Conservation (phyloP, 2,113 vertebrate genomes). For the Podarcis muralis region DNA sequence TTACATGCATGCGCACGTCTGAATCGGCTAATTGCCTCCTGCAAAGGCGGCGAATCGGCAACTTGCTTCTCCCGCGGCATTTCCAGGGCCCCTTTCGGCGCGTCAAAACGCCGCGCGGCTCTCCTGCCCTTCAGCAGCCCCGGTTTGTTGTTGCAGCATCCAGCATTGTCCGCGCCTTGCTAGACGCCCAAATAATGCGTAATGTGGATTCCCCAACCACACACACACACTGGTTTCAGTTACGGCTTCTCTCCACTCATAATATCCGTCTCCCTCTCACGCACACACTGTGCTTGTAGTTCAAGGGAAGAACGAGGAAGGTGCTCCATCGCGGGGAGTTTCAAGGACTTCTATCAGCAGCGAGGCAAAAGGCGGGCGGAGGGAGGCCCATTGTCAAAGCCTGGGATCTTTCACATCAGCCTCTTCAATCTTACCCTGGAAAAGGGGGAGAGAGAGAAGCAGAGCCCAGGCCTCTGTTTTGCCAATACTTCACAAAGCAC, state of each 20-base stretch:
- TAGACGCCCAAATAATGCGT: not conserved
- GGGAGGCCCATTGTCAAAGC: conserved; percentile 39
- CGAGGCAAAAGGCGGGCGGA: conserved; percentile 27
- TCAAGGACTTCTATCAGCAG: conserved; percentile 24
- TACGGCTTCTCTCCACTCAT: not conserved
- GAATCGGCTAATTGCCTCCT: not conserved
- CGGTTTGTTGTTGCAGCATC: not conserved
- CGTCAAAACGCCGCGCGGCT: not conserved
- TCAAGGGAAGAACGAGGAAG: conserved; percentile 12
- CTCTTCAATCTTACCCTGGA: conserved; percentile 40
- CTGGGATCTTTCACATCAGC: conserved; percentile 45
- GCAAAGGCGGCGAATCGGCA: not conserved
- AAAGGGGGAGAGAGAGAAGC: conserved; percentile 4
- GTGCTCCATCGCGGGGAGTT: conserved; percentile 40
- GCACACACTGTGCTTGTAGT: not conserved
- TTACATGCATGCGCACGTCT: not conserved
- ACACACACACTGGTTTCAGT: not conserved
- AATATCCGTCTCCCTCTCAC: not conserved
- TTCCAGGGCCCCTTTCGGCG: not conserved
- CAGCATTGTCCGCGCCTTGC: not conserved
- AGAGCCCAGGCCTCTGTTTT: not conserved
- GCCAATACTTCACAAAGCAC: conserved; percentile 17
- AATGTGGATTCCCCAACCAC: too few relatives aligned
- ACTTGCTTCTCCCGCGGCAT: not conserved
- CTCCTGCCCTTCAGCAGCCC: not conserved